These are phyloP conservation scores for Elachura formosa DNA, from an alignment of 2,113 vertebrate species.

Conservation along the genomic window DNA sequence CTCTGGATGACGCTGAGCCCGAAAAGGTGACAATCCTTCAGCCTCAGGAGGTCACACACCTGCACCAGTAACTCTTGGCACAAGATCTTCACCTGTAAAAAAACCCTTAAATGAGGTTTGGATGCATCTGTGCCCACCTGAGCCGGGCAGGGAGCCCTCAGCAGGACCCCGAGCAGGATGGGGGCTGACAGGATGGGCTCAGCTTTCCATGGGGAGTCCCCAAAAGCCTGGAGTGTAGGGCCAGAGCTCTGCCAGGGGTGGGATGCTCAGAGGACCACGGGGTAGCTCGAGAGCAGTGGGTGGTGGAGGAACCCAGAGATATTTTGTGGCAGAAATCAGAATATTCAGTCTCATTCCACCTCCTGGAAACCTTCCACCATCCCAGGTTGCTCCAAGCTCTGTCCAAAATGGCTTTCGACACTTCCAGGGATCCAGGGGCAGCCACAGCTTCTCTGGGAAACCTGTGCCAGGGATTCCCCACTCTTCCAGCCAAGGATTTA, in stretches of 20 bases:
- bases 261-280: fast-evolving
- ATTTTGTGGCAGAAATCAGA: not conserved
- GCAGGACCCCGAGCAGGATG: fast-evolving
- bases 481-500: not conserved
- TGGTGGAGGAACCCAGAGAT: not conserved
- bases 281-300: fast-evolving
- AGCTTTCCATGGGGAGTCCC: not conserved
- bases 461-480: fast-evolving
- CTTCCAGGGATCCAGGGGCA: not conserved
- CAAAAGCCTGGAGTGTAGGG: not conserved
- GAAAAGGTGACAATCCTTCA: slow-evolving; percentile 96
- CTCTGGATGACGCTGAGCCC: slow-evolving; percentile 98
- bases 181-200: not conserved
- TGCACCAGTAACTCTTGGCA: slow-evolving; percentile 93
- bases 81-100: slow-evolving; percentile 87
- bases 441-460: not conserved
- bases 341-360: not conserved
- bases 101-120: not conserved
- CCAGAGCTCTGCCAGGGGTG: not conserved
- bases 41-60: slow-evolving; percentile 92
- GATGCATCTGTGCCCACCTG: not conserved
- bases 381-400: not conserved
- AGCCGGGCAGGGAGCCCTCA: fast-evolving
- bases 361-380: not conserved
- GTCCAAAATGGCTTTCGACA: fast-evolving